These are phyloP conservation scores for Gadopsis marmoratus DNA, from an alignment of 2,797 vertebrate genomes.

Conservation along the genomic window DNA sequence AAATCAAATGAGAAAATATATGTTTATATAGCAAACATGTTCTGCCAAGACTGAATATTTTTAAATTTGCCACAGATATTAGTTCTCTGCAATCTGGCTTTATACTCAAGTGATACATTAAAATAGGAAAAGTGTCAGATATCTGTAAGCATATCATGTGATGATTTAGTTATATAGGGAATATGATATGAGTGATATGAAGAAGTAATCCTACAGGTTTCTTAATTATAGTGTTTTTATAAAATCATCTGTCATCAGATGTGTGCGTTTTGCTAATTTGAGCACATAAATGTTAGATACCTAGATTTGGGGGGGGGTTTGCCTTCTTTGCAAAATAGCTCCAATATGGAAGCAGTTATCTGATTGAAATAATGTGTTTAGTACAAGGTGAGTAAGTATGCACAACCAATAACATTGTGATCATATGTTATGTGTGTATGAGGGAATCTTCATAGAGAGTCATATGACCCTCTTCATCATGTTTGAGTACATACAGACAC, in stretches of 20 bases:
- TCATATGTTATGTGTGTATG: background rate
- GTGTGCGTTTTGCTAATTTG: background rate
- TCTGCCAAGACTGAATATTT: background rate
- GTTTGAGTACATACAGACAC: background rate
- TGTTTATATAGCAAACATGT: background rate
- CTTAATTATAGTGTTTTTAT: background rate
- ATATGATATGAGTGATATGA: background rate
- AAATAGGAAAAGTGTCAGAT: background rate
- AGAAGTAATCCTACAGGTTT: background rate
- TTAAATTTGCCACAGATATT: background rate
- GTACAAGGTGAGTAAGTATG: background rate
- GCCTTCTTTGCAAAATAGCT: background rate
- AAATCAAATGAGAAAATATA: background rate
- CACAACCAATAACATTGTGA: background rate
- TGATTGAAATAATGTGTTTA: background rate
- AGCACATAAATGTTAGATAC: background rate
- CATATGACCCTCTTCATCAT: background rate
- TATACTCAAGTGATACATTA: background rate
- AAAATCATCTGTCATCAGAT: conserved; percentile 9
- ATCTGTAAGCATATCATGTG: background rate
- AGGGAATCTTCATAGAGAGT: too few relatives aligned
- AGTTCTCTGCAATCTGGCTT: background rate
- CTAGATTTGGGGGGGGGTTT: background rate
- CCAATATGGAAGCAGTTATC: background rate
- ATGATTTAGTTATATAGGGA: conserved; percentile 8